Conservation (phyloP, 2,113 vertebrate genomes). For the Hippocampus barbouri region DNA sequence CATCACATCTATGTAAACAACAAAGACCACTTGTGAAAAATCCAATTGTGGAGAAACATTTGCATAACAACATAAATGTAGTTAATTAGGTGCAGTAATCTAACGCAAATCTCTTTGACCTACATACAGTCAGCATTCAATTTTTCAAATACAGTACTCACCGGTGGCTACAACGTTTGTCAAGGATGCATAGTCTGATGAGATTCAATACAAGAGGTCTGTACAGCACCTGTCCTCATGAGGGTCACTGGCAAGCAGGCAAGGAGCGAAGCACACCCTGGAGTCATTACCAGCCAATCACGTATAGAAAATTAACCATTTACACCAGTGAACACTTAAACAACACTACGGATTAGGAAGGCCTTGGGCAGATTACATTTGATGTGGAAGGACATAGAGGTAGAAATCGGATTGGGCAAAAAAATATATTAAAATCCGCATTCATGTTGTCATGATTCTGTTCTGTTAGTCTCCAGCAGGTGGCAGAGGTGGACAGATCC, state of each 20-base stretch:
- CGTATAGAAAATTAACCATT: neutral
- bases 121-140: neutral
- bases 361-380: no score
- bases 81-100: neutral
- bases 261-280: neutral
- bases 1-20: neutral
- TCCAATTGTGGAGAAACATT: neutral
- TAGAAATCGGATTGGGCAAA: no score
- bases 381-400: no score
- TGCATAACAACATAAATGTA: neutral
- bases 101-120: neutral
- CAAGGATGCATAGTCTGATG: neutral
- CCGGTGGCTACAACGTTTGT: neutral
- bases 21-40: neutral
- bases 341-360: neutral
- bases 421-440: no score
- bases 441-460: no score
- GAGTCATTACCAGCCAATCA: neutral
- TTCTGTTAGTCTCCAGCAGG: no score
- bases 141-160: neutral
- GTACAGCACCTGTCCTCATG: neutral
- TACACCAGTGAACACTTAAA: neutral
- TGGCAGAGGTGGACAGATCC: no score
- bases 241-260: neutral
- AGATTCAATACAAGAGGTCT: neutral